These are phyloP conservation scores for Columbina picui DNA, from an alignment of 2,113 vertebrate species.

Conservation along the genomic window DNA sequence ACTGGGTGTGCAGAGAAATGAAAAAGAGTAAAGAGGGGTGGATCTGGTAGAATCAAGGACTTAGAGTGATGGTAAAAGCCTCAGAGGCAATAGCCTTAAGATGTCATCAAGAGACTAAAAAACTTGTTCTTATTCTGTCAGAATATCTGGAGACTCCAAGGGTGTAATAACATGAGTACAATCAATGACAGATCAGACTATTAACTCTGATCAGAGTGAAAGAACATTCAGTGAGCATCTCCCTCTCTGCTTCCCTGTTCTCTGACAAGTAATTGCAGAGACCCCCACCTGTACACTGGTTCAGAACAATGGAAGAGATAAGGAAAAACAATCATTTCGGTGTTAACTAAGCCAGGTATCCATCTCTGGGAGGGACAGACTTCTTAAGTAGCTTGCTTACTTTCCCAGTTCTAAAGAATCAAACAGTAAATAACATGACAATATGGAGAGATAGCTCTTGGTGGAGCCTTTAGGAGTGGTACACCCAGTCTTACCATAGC, in stretches of 20 bases:
- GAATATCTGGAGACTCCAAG: background rate
- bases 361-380: too few species aligned
- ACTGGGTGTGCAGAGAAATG: background rate
- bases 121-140: background rate
- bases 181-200: background rate
- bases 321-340: background rate
- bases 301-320: background rate
- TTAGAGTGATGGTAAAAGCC: background rate
- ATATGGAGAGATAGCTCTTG: background rate
- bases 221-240: background rate
- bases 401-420: too few species aligned
- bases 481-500: background rate
- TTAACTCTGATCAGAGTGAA: background rate
- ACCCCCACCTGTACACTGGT: background rate
- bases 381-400: too few species aligned
- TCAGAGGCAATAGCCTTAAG: background rate
- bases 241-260: background rate
- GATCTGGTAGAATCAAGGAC: background rate
- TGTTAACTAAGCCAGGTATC: background rate
- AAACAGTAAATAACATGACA: too few species aligned
- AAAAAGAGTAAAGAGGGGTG: background rate
- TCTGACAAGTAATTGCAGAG: background rate
- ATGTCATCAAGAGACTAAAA: background rate
- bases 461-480: background rate
- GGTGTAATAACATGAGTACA: background rate